Conservation (phyloP, 2,888 invertebrate species). For the Drosophila mimetica region DNA sequence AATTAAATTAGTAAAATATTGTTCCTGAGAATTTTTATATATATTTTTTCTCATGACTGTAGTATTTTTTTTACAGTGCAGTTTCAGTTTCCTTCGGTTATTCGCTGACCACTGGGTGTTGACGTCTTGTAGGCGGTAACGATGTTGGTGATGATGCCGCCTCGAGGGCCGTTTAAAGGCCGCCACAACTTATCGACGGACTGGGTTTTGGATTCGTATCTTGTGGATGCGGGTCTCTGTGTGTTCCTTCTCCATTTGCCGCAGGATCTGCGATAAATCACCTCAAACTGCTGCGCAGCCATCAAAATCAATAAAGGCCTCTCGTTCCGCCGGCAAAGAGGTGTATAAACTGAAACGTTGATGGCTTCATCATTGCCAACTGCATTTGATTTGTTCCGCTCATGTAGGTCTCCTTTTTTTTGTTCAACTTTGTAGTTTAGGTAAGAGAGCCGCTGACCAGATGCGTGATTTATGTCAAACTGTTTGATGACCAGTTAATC, state of each 20-base stretch:
- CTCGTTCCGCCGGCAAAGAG: conserved; percentile 35
- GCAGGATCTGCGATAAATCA: conserved; percentile 80
- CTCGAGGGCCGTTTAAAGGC: conserved; percentile 73
- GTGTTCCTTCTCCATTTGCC: conserved; percentile 53
- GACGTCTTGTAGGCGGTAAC: conserved; percentile 75
- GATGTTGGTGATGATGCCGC: conserved; percentile 38
- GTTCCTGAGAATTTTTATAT: no score
- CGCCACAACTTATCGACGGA: conserved; percentile 77
- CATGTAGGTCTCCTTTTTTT: conserved; percentile 62
- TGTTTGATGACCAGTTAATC: conserved; percentile 35
- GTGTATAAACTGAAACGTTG: conserved; percentile 71
- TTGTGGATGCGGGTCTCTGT: conserved; percentile 15
- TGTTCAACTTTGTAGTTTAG: conserved; percentile 42
- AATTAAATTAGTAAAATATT: neutral
- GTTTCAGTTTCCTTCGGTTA: neutral
- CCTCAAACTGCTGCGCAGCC: conserved; percentile 62
- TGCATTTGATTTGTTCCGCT: conserved; percentile 72
- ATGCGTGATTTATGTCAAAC: conserved; percentile 43
- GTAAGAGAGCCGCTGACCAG: conserved; percentile 27
- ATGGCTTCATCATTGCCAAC: conserved; percentile 72
- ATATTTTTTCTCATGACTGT: no score
- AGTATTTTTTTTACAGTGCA: no score
- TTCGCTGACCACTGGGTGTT: conserved; percentile 50
- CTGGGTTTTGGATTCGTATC: conserved; percentile 64
- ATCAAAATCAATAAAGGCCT: conserved; percentile 65